phyloP scores from a whole-genome alignment of 2,797 vertebrate genomes.

The Eulemur rubriventer region DNA sequence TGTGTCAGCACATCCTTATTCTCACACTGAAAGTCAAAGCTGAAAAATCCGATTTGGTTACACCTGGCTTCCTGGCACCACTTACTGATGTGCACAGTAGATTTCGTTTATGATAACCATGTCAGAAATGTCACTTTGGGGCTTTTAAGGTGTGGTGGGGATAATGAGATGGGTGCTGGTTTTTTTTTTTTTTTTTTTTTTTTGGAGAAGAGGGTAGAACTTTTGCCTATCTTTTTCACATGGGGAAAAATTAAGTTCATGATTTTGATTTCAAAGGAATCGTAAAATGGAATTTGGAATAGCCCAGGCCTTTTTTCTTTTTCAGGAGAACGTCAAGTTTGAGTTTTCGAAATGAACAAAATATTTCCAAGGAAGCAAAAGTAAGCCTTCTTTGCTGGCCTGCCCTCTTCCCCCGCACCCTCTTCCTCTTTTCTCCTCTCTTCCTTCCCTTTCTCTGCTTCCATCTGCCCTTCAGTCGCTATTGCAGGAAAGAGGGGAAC shows the following conservation, averaged over 20 bases:
- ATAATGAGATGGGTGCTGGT: neutral
- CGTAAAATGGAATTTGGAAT: neutral
- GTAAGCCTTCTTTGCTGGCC: neutral
- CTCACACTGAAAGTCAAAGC: slow-evolving; percentile 47
- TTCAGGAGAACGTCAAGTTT: neutral
- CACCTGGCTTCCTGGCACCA: slow-evolving; percentile 58
- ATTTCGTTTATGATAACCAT: slow-evolving; percentile 39
- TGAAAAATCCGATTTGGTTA: slow-evolving; percentile 49
- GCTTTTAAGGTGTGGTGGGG: slow-evolving; percentile 5
- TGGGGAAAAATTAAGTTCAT: neutral
- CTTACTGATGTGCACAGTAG: slow-evolving; percentile 57
- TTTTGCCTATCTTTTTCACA: neutral
- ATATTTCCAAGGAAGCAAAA: slow-evolving; percentile 44
- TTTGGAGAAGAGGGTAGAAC: neutral
- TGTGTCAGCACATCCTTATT: slow-evolving; percentile 44
- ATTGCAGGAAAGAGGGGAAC: neutral
- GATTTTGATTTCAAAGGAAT: neutral
- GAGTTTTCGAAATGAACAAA: slow-evolving; percentile 31
- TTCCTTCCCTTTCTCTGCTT: slow-evolving; percentile 37
- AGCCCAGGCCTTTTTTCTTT: neutral
- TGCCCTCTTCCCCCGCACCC: neutral
- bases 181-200: slow-evolving; percentile 33
- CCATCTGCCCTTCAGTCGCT: neutral
- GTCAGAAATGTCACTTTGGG: slow-evolving; percentile 3
- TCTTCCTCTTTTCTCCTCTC: slow-evolving; percentile 54